phyloP scores from a whole-genome alignment of 1,140 invertebrate genomes.

The Rhopalosiphum padi region DNA sequence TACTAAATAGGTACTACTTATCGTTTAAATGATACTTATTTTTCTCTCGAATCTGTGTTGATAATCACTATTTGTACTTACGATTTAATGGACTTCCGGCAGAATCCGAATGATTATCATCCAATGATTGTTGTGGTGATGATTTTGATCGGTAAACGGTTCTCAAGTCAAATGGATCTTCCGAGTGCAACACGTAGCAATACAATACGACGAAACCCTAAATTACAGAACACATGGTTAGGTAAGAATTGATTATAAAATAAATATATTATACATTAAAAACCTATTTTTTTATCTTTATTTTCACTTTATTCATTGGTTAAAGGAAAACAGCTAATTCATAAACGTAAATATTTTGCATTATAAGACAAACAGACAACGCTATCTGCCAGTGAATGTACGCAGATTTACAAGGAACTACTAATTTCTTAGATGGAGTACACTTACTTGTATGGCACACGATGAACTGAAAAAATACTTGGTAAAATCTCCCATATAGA shows the following conservation, averaged over 20 bases:
- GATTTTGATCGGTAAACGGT: conserved; percentile 16
- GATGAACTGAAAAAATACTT: conserved; percentile 38
- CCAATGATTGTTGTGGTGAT: background rate
- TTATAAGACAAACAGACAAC: background rate
- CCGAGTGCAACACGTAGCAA: conserved; percentile 41
- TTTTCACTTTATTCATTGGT: background rate
- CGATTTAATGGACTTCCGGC: conserved; percentile 38
- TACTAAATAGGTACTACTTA: background rate
- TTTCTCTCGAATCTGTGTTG: background rate
- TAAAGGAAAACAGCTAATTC: background rate
- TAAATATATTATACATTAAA: background rate
- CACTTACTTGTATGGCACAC: conserved; percentile 32
- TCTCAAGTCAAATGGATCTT: conserved; percentile 29
- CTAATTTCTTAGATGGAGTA: background rate
- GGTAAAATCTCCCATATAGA: conserved; percentile 30
- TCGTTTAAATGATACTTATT: background rate
- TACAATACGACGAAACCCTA: conserved; percentile 47
- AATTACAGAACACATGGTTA: background rate
- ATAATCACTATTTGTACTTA: background rate
- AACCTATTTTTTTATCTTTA: background rate
- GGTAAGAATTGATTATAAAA: background rate
- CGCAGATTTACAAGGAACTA: too few species aligned
- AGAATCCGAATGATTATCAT: conserved; percentile 33
- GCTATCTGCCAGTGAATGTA: background rate
- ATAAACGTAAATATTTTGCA: background rate